Percentiles rank a stretch among this genome's conserved stretches.
These are phyloP conservation scores for Nysson spinosus DNA, from an alignment of 2,888 invertebrate species.

Conservation along the genomic window DNA sequence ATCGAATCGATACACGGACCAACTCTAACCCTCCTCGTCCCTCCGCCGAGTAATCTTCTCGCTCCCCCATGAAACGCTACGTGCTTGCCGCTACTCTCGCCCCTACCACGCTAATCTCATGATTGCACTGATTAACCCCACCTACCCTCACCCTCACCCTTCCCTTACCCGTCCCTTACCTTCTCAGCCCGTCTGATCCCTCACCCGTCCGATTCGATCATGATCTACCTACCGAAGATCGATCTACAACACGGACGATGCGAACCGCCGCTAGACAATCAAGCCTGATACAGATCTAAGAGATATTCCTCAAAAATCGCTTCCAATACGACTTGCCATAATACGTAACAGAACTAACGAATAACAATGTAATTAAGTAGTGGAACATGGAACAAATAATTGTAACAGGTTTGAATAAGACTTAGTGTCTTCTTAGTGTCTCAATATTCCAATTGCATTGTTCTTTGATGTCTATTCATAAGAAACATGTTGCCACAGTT, in stretches of 20 bases:
- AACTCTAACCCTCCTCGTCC: constrained; percentile 1
- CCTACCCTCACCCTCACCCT: constrained; percentile 1
- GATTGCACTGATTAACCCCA: constrained; percentile 60
- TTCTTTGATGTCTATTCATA: too few species aligned
- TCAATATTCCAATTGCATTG: too few species aligned
- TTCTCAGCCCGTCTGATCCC: constrained; percentile 38
- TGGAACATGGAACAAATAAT: too few species aligned
- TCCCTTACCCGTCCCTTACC: constrained; percentile 17
- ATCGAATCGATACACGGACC: constrained; percentile 62
- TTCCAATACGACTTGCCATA: background rate
- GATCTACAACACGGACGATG: constrained; percentile 20
- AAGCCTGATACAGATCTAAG: constrained; percentile 1
- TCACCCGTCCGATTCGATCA: constrained; percentile 40
- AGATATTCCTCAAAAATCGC: constrained; percentile 10
- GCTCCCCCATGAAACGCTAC: constrained; percentile 39
- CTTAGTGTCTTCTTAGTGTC: too few species aligned
- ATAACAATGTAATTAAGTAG: too few species aligned
- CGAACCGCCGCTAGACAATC: background rate
- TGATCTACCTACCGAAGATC: constrained; percentile 44
- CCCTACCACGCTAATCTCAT: constrained; percentile 51
- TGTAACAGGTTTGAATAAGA: too few species aligned
- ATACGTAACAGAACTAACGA: too few species aligned
- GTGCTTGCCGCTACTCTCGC: constrained; percentile 35
- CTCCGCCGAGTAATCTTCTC: constrained; percentile 11
- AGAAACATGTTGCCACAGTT: too few species aligned